A percentile compares a stretch with the other conserved stretches of the same genome.
These are phyloP conservation scores for Pantherophis guttatus DNA, from an alignment of 2,113 vertebrate genomes.

Conservation along the genomic window DNA sequence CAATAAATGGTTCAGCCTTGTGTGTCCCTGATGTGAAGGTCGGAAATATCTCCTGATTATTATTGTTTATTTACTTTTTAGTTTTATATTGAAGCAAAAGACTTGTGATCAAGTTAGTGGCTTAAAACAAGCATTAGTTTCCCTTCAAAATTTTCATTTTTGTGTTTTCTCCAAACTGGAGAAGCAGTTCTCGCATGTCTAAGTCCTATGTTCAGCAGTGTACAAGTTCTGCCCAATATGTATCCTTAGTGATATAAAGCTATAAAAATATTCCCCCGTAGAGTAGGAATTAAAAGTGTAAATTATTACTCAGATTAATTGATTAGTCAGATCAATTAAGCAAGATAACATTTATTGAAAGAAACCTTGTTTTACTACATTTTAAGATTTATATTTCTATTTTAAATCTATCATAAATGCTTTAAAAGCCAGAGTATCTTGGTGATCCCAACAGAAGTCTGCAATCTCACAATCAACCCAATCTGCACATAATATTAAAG, in stretches of 20 bases:
- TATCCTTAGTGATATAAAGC: neutral
- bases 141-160: neutral
- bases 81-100: neutral
- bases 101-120: neutral
- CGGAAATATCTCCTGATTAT: neutral
- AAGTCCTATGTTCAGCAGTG: too few species aligned
- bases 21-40: neutral
- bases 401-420: neutral
- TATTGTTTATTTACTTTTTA: neutral
- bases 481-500: neutral
- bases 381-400: neutral
- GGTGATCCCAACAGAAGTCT: neutral
- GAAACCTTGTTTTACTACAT: neutral
- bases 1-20: neutral
- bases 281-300: neutral
- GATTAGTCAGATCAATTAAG: neutral
- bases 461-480: neutral
- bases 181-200: neutral
- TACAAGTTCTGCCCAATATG: neutral
- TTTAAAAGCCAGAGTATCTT: neutral
- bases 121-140: neutral
- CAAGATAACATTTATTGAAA: neutral
- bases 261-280: neutral
- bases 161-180: neutral
- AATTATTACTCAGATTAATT: neutral